Evolutionary conservation across 1,140 invertebrate species (phyloP), one percentile per base, ranked within the genome.

Genomic region (Neodiprion lecontei): DNA sequence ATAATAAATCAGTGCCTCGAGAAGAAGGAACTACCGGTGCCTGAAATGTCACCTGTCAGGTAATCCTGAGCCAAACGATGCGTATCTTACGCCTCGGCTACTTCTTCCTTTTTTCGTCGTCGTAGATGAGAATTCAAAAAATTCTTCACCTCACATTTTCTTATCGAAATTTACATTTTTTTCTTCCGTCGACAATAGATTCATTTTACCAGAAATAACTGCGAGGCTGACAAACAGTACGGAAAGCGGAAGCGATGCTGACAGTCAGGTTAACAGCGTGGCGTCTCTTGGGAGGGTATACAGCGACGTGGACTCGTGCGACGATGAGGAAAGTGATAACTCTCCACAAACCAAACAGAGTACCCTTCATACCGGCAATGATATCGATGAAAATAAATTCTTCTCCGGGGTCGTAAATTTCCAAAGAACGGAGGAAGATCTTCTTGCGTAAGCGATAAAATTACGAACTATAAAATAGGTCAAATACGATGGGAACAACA

Each of bases 1-100:
- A 91, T 94, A 61, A 91, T 94, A 76, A 91, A 91, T 76, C 84
- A 91, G 23, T 93, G 92, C 80, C 84, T 92, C 67, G 91, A 91
- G 72, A 92, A 91, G 80, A 91, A 90, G 81, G 89, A 90, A 53
- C 79, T 94, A 47, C 92, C 92, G 12, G 90, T 93, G 23, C 85
- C 89, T 17, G 84, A 88, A 69, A 84, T 88, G 72, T 91, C 90
- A 74, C 91, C 92, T 4, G 89, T 80, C 71, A 81, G 82, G 82
- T 85, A 75, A 80, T 81, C 28, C 28, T 75, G 76, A 78, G 75
- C 21, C 28, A 47, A 50, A 74, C 3, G 17, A 65, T 14, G 12
- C 7, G 61, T 7, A 65, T 65, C 12, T 65, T 21, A 65, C 1
- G 61, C 61, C 12, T 65, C 17, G 61, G 61, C 7, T 65, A 65